Conservation (phyloP, 1,140 invertebrate genomes). For the Vollenhovia emeryi region DNA sequence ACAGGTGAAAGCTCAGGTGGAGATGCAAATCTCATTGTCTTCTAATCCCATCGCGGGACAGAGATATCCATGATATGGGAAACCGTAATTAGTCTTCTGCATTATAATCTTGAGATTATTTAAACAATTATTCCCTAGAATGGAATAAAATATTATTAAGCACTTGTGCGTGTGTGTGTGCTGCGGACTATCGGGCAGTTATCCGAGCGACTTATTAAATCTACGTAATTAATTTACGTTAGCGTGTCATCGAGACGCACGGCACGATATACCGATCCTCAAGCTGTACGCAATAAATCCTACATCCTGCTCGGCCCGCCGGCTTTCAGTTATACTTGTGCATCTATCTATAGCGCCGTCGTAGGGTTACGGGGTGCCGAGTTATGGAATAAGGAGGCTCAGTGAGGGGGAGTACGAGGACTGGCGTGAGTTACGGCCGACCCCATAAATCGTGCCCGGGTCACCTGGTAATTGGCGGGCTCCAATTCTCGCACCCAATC, state of each 20-base stretch:
- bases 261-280: conserved; percentile 15
- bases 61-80: not conserved
- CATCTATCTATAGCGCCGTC: conserved; percentile 54
- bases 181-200: not conserved
- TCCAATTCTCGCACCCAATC: conserved; percentile 83
- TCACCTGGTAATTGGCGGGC: conserved; percentile 80
- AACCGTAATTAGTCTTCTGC: not conserved
- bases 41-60: conserved; percentile 12
- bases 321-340: conserved; percentile 59
- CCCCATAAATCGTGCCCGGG: conserved; percentile 80
- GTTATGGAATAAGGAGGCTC: conserved; percentile 73
- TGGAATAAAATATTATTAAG: not conserved
- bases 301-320: conserved; percentile 58
- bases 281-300: conserved; percentile 69
- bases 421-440: conserved; percentile 79
- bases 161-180: too few species aligned
- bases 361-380: conserved; percentile 68
- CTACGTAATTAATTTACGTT: conserved; percentile 34
- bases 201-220: conserved; percentile 5
- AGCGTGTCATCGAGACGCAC: conserved; percentile 31
- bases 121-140: not conserved
- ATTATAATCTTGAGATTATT: not conserved
- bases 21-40: conserved; percentile 41
- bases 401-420: conserved; percentile 59
- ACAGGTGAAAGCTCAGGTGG: conserved; percentile 51